Evolutionary conservation across 2,113 vertebrate genomes (phyloP).

Genomic region (Zosterops hypoxanthus): DNA sequence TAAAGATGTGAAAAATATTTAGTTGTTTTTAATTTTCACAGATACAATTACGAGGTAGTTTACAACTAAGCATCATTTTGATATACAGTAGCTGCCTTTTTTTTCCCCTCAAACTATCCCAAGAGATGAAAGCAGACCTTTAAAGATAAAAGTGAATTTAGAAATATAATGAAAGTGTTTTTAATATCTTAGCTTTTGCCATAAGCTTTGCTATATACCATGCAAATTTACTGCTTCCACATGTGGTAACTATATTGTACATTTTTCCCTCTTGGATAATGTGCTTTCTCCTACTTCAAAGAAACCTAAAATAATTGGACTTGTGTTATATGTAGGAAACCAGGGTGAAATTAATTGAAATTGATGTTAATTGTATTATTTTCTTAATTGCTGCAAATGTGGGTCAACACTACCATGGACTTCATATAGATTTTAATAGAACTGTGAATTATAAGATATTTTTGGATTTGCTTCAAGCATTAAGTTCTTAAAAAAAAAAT

Average conservation of each 20-base stretch:
- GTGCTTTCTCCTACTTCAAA: constrained; percentile 46
- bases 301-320: constrained; percentile 44
- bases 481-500: background rate
- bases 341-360: constrained; percentile 58
- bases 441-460: constrained; percentile 46
- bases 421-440: constrained; percentile 49
- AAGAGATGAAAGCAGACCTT: background rate
- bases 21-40: background rate
- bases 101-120: background rate
- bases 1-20: background rate
- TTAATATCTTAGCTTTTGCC: constrained; percentile 9
- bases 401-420: constrained; percentile 7
- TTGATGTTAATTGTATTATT: constrained; percentile 51
- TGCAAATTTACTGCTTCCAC: background rate
- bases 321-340: constrained; percentile 17
- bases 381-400: constrained; percentile 59
- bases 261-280: constrained; percentile 22
- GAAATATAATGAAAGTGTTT: background rate
- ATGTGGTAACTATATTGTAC: background rate
- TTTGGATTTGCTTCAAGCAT: constrained; percentile 47
- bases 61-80: background rate
- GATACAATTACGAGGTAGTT: background rate
- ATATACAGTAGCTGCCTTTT: background rate
- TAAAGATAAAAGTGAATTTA: constrained; percentile 35
- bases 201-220: background rate